Percentiles rank a stretch among this genome's conserved stretches.
Evolutionary conservation across 2,797 vertebrate genomes (phyloP).

Genomic region (Hemibagrus guttatus): DNA sequence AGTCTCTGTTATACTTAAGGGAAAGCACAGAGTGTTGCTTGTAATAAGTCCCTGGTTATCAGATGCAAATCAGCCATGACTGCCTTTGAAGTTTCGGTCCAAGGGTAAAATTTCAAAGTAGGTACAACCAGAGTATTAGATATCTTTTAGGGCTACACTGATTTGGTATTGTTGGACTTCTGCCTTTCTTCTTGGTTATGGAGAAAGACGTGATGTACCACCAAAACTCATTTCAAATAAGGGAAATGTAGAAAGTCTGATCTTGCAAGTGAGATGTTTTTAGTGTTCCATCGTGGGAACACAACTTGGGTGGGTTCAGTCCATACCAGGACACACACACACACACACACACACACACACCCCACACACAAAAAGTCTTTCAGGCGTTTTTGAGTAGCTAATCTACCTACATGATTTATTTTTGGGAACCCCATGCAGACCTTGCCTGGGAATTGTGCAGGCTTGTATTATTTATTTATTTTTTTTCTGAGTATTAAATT

Average conservation of each 20-base stretch:
- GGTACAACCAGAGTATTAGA: not conserved
- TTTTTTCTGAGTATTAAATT: not conserved
- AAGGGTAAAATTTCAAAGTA: conserved; percentile 45
- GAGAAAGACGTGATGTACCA: not conserved
- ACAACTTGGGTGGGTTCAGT: not conserved
- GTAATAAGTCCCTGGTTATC: conserved; percentile 22
- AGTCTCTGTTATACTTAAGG: not conserved
- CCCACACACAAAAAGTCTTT: not conserved
- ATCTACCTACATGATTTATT: not conserved
- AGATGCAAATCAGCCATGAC: conserved; percentile 35
- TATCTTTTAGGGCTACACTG: conserved; percentile 7
- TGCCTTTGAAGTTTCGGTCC: conserved; percentile 47
- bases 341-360: not conserved
- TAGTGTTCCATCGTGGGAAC: not conserved
- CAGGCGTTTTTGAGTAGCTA: not conserved
- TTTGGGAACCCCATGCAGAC: not conserved
- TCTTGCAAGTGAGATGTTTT: not conserved
- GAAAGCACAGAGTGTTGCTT: conserved; percentile 29
- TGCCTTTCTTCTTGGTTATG: not conserved
- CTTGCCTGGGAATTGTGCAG: not conserved
- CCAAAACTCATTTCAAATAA: not conserved
- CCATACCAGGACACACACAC: not conserved
- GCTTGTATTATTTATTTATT: not conserved
- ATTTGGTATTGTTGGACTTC: conserved; percentile 23
- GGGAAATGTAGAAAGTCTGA: not conserved